These are phyloP conservation scores for Anser brachyrhynchus DNA, from an alignment of 2,113 vertebrate genomes.

Conservation along the genomic window DNA sequence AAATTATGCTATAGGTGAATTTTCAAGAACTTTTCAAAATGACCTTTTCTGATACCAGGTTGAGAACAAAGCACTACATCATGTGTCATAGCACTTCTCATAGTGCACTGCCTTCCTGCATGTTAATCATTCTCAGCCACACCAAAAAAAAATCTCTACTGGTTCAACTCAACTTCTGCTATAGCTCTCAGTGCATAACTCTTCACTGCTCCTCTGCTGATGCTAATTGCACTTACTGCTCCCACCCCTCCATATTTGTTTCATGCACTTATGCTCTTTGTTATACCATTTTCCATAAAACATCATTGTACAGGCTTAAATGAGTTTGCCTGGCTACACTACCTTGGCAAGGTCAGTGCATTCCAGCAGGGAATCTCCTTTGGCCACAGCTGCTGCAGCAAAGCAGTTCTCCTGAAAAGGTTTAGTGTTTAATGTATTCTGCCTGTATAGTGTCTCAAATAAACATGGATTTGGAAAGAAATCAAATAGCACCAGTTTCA, in stretches of 20 bases:
- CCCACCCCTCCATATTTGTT: not conserved
- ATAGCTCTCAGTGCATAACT: not conserved
- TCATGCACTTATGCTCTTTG: not conserved
- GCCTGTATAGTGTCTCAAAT: not conserved
- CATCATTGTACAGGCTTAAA: not conserved
- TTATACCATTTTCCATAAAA: not conserved
- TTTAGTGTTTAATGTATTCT: not conserved
- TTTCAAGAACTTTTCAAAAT: constrained; percentile 23
- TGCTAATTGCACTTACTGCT: not conserved
- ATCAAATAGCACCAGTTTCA: not conserved
- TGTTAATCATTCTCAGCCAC: not conserved
- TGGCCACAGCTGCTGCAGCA: not conserved
- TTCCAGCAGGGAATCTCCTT: not conserved
- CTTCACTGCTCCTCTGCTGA: not conserved
- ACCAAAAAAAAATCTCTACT: not conserved
- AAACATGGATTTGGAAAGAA: not conserved
- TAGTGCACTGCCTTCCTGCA: not conserved
- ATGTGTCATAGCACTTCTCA: not conserved
- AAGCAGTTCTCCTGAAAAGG: not conserved
- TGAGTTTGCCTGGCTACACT: not conserved
- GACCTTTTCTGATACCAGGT: not conserved
- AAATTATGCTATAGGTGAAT: not conserved
- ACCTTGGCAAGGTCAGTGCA: not conserved
- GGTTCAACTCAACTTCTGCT: not conserved
- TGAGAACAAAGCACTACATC: not conserved